Evolutionary conservation across 1,140 invertebrate species (phyloP), one percentile per base, ranked within the genome.

Genomic region (Diuraphis noxia): DNA sequence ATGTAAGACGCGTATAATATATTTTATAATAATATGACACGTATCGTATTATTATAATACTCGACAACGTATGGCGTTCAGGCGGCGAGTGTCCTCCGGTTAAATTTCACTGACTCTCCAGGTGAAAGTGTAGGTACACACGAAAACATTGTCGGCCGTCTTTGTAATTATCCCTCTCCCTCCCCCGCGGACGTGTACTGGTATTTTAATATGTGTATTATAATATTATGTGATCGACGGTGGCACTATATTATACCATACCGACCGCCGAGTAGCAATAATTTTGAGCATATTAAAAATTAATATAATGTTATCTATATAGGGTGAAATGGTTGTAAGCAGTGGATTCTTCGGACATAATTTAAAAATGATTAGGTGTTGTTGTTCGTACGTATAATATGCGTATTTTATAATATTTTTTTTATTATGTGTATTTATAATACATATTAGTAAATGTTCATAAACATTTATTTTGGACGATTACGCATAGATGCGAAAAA

Each of bases 71-170:
- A 17, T n/a, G 34, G 25, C 52, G 52, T 10, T 56, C 25, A 21
- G 25, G 87, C 17, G 43, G 88, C 13, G 19, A 19, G 41, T 43
- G 19, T 25, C 87, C 63, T 77, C 56, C 30, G 63, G 88, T 43
- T n/a, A 77, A 89, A 89, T 89, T 89, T 89, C 88, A 43, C 88
- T 34, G 63, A 10, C 56, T 43, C 56, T 25, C 41, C 86, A 23
- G 38, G 88, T 89, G 88, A 89, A 89, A 89, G 88, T 34, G 63
- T 36, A n/a, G n/a, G n/a, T n/a, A n/a, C n/a, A 36, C 36, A 41
- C 38, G 87, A 88, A 72, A 88, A 43, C 17, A 72, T 72, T 25
- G 87, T 43, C 40, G 25, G 38, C 87, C n/a, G 87, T 88, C 36
- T 88, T 88, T 72, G 19, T 72, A 88, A 88, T 72, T 72, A 88